phyloP scores from a whole-genome alignment of 2,888 invertebrate species.

The Hypomecis atomaria region DNA sequence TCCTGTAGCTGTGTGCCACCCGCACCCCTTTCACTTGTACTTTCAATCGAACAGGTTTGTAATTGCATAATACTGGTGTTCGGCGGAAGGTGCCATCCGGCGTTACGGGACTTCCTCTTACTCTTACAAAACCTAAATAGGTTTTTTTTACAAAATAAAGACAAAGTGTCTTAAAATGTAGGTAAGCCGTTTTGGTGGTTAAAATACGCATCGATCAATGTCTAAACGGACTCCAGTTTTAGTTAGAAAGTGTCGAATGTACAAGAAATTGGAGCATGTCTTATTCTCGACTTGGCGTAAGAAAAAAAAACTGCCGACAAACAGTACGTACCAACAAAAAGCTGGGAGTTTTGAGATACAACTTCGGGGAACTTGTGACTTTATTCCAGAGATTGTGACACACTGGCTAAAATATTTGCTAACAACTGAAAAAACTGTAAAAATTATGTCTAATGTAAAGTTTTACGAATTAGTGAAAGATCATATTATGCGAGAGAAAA shows the following conservation, averaged over 20 bases:
- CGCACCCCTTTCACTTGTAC: too few species aligned
- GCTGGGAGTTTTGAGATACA: constrained; percentile 26
- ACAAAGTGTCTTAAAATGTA: not conserved
- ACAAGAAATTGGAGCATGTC: constrained; percentile 13
- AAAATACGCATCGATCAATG: constrained; percentile 14
- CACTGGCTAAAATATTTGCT: constrained; percentile 19
- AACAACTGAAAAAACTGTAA: not conserved
- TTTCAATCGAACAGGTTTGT: too few species aligned
- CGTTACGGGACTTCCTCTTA: too few species aligned
- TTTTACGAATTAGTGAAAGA: too few species aligned
- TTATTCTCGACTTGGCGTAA: constrained; percentile 6
- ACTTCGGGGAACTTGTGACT: constrained; percentile 31
- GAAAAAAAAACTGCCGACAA: constrained; percentile 19
- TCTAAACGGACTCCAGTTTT: not conserved
- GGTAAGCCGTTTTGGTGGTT: not conserved
- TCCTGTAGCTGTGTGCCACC: too few species aligned
- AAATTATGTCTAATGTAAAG: too few species aligned
- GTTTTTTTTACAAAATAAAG: too few species aligned
- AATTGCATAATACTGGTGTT: too few species aligned
- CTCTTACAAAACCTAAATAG: too few species aligned
- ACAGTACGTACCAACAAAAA: constrained; percentile 27
- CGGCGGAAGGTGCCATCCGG: too few species aligned
- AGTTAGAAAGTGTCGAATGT: constrained; percentile 14
- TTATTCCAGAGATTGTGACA: constrained; percentile 16
- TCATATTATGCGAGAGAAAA: too few species aligned